Conservation (phyloP, 92 coral and sea anemone genomes). For the Muricea muricata region DNA sequence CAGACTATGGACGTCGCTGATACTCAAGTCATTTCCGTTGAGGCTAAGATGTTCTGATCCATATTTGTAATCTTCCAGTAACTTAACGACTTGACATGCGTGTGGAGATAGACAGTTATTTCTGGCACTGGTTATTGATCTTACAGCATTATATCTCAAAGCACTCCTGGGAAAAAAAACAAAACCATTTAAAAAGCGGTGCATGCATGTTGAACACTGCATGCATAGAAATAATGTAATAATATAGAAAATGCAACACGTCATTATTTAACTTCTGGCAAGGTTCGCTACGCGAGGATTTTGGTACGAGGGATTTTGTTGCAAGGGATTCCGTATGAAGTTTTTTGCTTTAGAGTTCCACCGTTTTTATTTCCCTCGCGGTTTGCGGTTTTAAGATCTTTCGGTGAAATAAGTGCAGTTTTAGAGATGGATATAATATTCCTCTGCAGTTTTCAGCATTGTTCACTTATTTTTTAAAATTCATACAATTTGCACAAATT, state of each 20-base stretch:
- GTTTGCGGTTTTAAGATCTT: no score
- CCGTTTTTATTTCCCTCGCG: no score
- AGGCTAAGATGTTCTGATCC: slow-evolving; percentile 5
- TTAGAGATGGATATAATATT: no score
- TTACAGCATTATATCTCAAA: neutral
- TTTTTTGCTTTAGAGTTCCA: no score
- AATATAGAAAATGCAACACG: neutral
- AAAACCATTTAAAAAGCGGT: neutral
- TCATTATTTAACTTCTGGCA: no score
- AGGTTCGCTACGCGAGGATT: no score
- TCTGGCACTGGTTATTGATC: neutral
- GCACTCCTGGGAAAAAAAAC: neutral
- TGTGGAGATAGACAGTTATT: neutral
- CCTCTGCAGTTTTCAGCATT: no score
- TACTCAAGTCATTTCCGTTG: slow-evolving; percentile 9
- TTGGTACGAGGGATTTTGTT: no score
- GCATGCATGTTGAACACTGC: neutral
- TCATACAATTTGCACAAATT: no score
- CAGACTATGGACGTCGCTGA: slow-evolving; percentile 26
- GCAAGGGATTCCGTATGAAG: no score
- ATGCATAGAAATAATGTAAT: neutral
- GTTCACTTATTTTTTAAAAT: no score
- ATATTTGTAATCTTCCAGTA: slow-evolving; percentile 9
- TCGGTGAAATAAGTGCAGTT: no score
- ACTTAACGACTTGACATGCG: neutral